Conservation (phyloP, 2,888 invertebrate species). For the Eumerus sabulonum region DNA sequence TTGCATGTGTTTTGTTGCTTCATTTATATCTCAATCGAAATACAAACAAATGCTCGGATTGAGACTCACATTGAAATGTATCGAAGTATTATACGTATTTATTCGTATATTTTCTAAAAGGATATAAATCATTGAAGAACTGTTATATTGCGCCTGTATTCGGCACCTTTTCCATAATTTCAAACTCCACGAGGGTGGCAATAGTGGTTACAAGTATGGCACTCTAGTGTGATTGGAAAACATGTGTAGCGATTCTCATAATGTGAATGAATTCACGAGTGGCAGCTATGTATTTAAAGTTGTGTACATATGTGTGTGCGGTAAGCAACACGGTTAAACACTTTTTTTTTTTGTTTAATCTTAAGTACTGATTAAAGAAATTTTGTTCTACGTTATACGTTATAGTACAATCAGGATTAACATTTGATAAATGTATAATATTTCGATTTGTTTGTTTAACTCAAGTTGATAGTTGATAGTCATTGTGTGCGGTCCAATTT, state of each 20-base stretch:
- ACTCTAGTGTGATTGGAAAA: slow-evolving; percentile 63
- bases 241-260: slow-evolving; percentile 67
- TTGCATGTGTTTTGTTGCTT: slow-evolving; percentile 62
- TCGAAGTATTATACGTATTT: slow-evolving; percentile 64
- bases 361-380: slow-evolving; percentile 7
- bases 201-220: slow-evolving; percentile 8
- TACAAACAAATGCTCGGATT: slow-evolving; percentile 20
- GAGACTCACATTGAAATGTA: slow-evolving; percentile 40
- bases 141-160: slow-evolving; percentile 50
- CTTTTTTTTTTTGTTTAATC: slow-evolving; percentile 13
- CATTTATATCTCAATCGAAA: slow-evolving; percentile 13
- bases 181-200: slow-evolving; percentile 5
- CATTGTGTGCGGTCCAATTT: slow-evolving; percentile 62
- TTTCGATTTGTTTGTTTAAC: background rate
- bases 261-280: slow-evolving; percentile 60
- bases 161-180: slow-evolving; percentile 62
- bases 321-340: background rate
- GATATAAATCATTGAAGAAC: slow-evolving; percentile 65
- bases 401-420: no score
- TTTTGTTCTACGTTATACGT: no score
- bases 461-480: no score
- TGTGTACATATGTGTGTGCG: no score
- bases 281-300: slow-evolving; percentile 38
- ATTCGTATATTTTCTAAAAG: slow-evolving; percentile 60
- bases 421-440: no score